Percentiles rank a stretch among this genome's conserved stretches.
Evolutionary conservation across 2,113 vertebrate genomes (phyloP).

Genomic region (Phaethon lepturus): DNA sequence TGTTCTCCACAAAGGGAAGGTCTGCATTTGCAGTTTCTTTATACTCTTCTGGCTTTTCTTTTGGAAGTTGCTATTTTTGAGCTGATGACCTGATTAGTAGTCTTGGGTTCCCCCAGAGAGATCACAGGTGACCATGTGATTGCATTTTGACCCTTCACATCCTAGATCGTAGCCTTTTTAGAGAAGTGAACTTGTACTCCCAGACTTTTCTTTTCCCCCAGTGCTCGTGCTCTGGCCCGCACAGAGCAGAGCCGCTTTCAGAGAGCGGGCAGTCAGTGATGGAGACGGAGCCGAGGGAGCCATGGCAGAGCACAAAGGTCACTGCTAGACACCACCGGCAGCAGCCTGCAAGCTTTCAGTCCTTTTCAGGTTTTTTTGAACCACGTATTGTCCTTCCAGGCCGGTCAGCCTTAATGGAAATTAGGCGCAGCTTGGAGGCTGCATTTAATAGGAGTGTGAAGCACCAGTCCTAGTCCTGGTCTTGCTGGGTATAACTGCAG

Average conservation of each 20-base stretch:
- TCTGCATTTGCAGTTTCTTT: neutral
- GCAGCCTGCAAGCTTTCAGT: neutral
- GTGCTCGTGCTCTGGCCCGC: neutral
- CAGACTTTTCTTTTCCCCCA: neutral
- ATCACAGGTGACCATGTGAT: neutral
- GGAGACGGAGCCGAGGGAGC: neutral
- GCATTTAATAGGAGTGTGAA: rapidly evolving
- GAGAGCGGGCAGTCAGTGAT: rapidly evolving
- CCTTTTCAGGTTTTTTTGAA: neutral
- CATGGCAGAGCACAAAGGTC: rapidly evolving
- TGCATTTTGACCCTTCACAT: neutral
- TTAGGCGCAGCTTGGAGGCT: neutral
- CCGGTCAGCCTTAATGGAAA: neutral
- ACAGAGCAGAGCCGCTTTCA: neutral
- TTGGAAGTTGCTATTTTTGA: neutral
- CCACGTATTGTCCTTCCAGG: neutral
- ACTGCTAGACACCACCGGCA: rapidly evolving
- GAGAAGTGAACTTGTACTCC: neutral
- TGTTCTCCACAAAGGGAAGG: neutral
- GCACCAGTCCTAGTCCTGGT: neutral
- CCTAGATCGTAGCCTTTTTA: neutral
- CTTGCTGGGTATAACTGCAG: too few species aligned
- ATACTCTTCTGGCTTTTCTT: neutral
- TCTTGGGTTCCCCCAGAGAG: neutral
- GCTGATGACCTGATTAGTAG: neutral